These are phyloP conservation scores for Hydropsyche betteni DNA, from an alignment of 2,888 invertebrate species.

Conservation along the genomic window DNA sequence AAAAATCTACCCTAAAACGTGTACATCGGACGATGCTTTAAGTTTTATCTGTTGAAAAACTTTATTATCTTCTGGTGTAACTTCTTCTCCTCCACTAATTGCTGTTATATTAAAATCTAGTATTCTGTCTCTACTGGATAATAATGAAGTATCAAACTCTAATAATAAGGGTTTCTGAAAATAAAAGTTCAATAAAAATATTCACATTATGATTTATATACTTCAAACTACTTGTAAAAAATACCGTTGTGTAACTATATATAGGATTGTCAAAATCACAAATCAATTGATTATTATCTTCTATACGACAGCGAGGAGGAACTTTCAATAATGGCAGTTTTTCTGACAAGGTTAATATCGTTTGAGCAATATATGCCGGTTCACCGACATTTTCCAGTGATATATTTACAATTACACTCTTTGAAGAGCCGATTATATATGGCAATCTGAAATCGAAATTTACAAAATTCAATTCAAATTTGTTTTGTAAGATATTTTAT, in stretches of 20 bases:
- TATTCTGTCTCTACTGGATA: constrained; percentile 39
- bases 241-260: constrained; percentile 50
- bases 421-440: constrained; percentile 55
- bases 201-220: background rate
- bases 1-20: constrained; percentile 53
- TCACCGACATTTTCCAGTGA: constrained; percentile 56
- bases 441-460: constrained; percentile 50
- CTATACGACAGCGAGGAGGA: constrained; percentile 52
- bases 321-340: constrained; percentile 53
- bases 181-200: background rate
- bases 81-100: constrained; percentile 53
- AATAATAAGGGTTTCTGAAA: constrained; percentile 49
- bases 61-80: constrained; percentile 52
- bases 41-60: constrained; percentile 52
- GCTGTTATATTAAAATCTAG: constrained; percentile 53
- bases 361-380: constrained; percentile 55
- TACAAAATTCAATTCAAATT: background rate
- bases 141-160: constrained; percentile 52
- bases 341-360: constrained; percentile 53
- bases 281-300: constrained; percentile 46
- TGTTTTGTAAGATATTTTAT: background rate
- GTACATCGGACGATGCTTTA: constrained; percentile 51
- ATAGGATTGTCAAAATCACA: constrained; percentile 54
- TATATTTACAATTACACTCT: constrained; percentile 54
- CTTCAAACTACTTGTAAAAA: background rate